A percentile compares a stretch with the other conserved stretches of the same genome.
These are phyloP conservation scores for Megaleporinus macrocephalus DNA, from an alignment of 2,113 vertebrate genomes.

Conservation along the genomic window DNA sequence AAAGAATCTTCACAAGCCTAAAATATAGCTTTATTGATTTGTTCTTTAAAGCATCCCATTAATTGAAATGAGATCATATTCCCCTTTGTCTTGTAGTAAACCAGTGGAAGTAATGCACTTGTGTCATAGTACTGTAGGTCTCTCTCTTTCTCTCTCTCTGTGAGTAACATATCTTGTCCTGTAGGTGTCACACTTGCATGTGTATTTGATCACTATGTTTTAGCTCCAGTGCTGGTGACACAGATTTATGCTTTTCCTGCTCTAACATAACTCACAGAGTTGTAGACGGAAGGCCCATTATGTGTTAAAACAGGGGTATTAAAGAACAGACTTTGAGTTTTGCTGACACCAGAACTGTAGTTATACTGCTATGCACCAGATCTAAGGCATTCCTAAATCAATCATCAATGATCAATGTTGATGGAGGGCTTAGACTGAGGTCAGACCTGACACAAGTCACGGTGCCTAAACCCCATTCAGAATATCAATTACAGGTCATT, in stretches of 20 bases:
- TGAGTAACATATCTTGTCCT: not conserved
- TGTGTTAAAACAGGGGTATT: not conserved
- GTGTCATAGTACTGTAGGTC: not conserved
- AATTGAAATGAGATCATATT: not conserved
- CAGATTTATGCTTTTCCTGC: not conserved
- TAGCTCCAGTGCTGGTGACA: not conserved
- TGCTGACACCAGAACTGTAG: not conserved
- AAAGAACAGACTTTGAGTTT: too few relatives aligned
- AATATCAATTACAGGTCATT: not conserved
- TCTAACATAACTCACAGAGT: not conserved
- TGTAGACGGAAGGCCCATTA: not conserved
- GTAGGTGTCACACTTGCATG: constrained; percentile 18
- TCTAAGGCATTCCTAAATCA: too few relatives aligned
- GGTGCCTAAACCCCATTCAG: not conserved
- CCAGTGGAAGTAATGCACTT: not conserved
- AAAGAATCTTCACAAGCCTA: not conserved
- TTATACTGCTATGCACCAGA: not conserved
- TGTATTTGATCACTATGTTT: not conserved
- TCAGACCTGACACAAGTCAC: too few relatives aligned
- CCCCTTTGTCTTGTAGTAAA: not conserved
- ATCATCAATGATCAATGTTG: too few relatives aligned
- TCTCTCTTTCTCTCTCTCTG: too few relatives aligned
- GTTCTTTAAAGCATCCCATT: not conserved
- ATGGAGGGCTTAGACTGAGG: too few relatives aligned
- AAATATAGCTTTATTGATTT: not conserved